phyloP scores from a whole-genome alignment of 2,113 vertebrate species.

The Elephas maximus region DNA sequence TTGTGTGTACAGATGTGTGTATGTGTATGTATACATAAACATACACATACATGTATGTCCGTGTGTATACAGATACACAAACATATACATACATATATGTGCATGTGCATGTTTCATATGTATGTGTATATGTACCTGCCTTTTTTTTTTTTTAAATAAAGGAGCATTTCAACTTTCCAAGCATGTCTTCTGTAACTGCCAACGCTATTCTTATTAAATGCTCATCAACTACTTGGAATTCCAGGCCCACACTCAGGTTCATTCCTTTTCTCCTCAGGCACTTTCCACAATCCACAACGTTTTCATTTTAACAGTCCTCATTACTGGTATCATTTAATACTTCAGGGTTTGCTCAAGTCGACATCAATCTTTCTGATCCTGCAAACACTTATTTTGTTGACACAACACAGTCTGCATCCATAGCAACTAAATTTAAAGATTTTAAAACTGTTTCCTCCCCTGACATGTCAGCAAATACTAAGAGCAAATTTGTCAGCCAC shows the following conservation, averaged over 20 bases:
- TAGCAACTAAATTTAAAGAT: constrained; percentile 33
- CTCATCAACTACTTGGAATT: constrained; percentile 56
- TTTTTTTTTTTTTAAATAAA: neutral
- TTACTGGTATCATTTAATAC: constrained; percentile 69
- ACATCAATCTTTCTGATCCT: constrained; percentile 71
- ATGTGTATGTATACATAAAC: neutral
- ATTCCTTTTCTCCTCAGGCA: constrained; percentile 75
- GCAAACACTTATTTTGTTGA: constrained; percentile 70
- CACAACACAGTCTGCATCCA: constrained; percentile 58
- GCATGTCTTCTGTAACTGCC: neutral
- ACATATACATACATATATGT: neutral
- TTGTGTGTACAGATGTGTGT: neutral
- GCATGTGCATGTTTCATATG: neutral
- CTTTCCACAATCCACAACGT: constrained; percentile 36
- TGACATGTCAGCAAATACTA: neutral
- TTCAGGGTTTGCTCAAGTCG: constrained; percentile 65
- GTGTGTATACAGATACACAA: neutral
- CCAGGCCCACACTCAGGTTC: constrained; percentile 66
- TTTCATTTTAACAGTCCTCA: constrained; percentile 66
- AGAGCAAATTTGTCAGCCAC: neutral
- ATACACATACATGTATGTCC: neutral
- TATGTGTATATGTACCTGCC: no score
- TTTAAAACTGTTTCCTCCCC: neutral
- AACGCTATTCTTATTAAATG: constrained; percentile 5
- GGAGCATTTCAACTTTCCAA: neutral